Evolutionary conservation across 1,140 invertebrate genomes (phyloP).

Genomic region (Scaptomyza montana): DNA sequence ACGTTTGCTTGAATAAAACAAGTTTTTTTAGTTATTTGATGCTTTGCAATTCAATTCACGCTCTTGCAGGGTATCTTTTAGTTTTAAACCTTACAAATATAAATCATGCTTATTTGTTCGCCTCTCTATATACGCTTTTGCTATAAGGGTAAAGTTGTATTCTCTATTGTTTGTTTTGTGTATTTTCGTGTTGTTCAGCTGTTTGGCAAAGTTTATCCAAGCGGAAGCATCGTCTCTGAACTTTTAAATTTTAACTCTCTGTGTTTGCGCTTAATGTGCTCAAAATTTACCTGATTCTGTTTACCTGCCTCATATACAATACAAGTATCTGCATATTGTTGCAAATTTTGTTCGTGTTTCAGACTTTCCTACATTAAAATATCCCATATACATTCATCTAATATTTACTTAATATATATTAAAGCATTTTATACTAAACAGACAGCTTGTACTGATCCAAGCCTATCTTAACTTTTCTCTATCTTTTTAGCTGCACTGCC

Average conservation of each 20-base stretch:
- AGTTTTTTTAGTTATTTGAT: not conserved
- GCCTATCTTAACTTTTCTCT: constrained; percentile 42
- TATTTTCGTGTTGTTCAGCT: constrained; percentile 32
- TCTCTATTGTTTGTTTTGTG: constrained; percentile 62
- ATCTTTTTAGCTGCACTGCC: constrained; percentile 70
- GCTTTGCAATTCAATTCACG: too few species aligned
- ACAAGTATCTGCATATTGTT: constrained; percentile 5
- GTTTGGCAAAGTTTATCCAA: constrained; percentile 15
- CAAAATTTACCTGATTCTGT: constrained; percentile 47
- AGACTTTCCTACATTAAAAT: not conserved
- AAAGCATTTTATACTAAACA: constrained; percentile 43
- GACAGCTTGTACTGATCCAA: constrained; percentile 49
- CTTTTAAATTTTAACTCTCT: constrained; percentile 35
- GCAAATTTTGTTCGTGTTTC: constrained; percentile 20
- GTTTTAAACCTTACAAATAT: not conserved
- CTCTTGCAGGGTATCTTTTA: constrained; percentile 11
- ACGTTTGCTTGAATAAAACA: too few species aligned
- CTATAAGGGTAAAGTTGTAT: constrained; percentile 30
- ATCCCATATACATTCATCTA: not conserved
- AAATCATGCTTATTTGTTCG: constrained; percentile 5
- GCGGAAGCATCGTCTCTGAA: constrained; percentile 70
- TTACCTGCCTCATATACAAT: constrained; percentile 31
- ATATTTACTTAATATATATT: constrained; percentile 2
- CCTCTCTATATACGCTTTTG: constrained; percentile 13
- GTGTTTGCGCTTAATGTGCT: constrained; percentile 52